Evolutionary conservation across 2,797 vertebrate species (phyloP).

Genomic region (Heliangelus exortis): DNA sequence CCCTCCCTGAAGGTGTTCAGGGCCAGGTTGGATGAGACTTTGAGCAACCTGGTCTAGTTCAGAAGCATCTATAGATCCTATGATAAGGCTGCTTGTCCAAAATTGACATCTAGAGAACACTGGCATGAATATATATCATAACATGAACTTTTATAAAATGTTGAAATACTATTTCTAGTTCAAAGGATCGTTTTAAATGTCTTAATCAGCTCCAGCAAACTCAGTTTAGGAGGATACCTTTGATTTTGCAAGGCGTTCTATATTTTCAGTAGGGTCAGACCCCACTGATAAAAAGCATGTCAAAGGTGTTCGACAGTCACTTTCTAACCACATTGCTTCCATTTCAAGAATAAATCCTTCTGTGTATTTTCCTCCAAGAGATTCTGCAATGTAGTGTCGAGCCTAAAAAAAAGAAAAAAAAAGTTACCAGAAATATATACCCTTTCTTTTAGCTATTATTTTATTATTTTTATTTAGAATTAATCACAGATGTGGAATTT

Average conservation of each 20-base stretch:
- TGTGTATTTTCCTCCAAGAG: slow-evolving; percentile 80
- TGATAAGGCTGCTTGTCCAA: not conserved
- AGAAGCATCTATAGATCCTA: too few relatives aligned
- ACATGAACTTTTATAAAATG: not conserved
- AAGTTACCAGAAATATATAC: not conserved
- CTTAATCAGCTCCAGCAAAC: not conserved
- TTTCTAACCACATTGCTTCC: slow-evolving; percentile 85
- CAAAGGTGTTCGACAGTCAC: slow-evolving; percentile 81
- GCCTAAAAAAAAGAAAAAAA: slow-evolving; percentile 69
- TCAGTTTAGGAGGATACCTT: slow-evolving; percentile 75
- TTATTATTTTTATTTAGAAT: not conserved
- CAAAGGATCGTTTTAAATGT: not conserved
- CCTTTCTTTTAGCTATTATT: not conserved
- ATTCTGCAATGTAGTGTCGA: slow-evolving; percentile 83
- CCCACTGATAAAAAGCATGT: slow-evolving; percentile 87
- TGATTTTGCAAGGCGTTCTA: slow-evolving; percentile 83
- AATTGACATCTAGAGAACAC: not conserved
- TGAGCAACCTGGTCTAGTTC: too few relatives aligned
- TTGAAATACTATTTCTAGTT: not conserved
- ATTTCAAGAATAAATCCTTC: slow-evolving; percentile 85
- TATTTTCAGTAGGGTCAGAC: slow-evolving; percentile 87
- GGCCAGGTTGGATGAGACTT: too few relatives aligned
- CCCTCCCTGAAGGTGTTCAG: too few relatives aligned
- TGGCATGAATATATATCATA: not conserved
- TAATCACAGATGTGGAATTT: not conserved